Percentiles rank a stretch among this genome's conserved stretches.
These are phyloP conservation scores for Sandelia bainsii DNA, from an alignment of 2,797 vertebrate species.

Conservation along the genomic window DNA sequence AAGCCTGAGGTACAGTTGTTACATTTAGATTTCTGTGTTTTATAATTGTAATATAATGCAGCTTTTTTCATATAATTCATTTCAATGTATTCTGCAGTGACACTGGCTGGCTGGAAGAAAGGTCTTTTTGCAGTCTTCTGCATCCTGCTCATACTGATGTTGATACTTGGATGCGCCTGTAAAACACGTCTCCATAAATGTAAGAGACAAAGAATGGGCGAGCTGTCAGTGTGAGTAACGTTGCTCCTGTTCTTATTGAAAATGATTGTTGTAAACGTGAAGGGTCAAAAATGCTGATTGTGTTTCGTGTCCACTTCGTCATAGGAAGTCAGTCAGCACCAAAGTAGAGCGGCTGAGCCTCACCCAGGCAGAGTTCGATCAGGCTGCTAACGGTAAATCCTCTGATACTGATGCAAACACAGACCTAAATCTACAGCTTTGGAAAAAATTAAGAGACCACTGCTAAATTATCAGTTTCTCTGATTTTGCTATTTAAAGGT, in stretches of 20 bases:
- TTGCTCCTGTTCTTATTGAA: conserved; percentile 16
- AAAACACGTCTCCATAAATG: conserved; percentile 59
- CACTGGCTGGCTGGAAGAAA: conserved; percentile 82
- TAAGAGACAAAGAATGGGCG: conserved; percentile 49
- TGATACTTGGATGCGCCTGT: conserved; percentile 67
- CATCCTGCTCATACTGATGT: conserved; percentile 65
- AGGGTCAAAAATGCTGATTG: conserved; percentile 42
- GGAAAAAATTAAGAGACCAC: too few relatives aligned
- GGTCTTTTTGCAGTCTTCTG: conserved; percentile 71
- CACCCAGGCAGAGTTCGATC: conserved; percentile 75
- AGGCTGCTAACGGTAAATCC: conserved; percentile 76
- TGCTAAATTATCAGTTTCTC: too few relatives aligned
- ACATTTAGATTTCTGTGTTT: too few relatives aligned
- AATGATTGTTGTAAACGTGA: conserved; percentile 1
- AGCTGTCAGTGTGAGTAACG: conserved; percentile 81
- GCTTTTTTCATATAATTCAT: background rate
- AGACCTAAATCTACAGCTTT: background rate
- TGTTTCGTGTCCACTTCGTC: conserved; percentile 48
- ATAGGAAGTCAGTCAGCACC: conserved; percentile 79
- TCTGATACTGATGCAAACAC: background rate
- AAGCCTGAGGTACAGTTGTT: too few relatives aligned
- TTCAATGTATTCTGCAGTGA: conserved; percentile 71
- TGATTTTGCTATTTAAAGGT: too few relatives aligned
- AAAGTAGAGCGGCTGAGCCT: conserved; percentile 81
- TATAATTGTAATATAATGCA: too few relatives aligned